Percentiles rank a stretch among this genome's conserved stretches.
phyloP scores from a whole-genome alignment of 2,888 invertebrate genomes.

The Idaea biselata region DNA sequence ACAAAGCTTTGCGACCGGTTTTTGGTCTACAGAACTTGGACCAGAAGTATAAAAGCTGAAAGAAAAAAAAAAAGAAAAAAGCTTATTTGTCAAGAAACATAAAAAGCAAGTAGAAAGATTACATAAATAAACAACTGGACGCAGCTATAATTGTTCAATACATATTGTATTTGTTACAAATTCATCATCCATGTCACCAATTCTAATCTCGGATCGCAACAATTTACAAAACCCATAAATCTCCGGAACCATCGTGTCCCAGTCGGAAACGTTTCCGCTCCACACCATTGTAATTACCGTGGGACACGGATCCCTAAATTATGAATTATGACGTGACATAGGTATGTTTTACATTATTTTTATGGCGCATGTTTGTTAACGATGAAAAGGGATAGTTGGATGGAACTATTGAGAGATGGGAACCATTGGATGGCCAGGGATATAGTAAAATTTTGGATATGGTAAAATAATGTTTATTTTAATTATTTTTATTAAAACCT shows the following conservation, averaged over 20 bases:
- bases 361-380: conserved; percentile 34
- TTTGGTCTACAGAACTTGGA: too few relatives aligned
- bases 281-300: conserved; percentile 55
- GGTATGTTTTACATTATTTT: background rate
- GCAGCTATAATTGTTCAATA: background rate
- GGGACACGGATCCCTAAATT: conserved; percentile 42
- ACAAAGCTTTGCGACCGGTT: too few relatives aligned
- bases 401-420: conserved; percentile 18
- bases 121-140: background rate
- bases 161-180: background rate
- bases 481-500: too few relatives aligned
- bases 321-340: conserved; percentile 41
- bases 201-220: conserved; percentile 27
- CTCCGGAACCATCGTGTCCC: conserved; percentile 28
- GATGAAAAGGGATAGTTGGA: conserved; percentile 41
- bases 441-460: conserved; percentile 27
- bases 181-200: background rate
- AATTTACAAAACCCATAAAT: conserved; percentile 44
- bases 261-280: conserved; percentile 66
- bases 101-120: too few relatives aligned
- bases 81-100: too few relatives aligned
- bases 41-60: too few relatives aligned
- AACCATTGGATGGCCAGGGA: conserved; percentile 25
- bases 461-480: conserved; percentile 20
- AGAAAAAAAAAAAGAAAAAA: too few relatives aligned